phyloP scores from a whole-genome alignment of 53 echinoderm and acorn worm species.

The Paelopatides confundens region DNA sequence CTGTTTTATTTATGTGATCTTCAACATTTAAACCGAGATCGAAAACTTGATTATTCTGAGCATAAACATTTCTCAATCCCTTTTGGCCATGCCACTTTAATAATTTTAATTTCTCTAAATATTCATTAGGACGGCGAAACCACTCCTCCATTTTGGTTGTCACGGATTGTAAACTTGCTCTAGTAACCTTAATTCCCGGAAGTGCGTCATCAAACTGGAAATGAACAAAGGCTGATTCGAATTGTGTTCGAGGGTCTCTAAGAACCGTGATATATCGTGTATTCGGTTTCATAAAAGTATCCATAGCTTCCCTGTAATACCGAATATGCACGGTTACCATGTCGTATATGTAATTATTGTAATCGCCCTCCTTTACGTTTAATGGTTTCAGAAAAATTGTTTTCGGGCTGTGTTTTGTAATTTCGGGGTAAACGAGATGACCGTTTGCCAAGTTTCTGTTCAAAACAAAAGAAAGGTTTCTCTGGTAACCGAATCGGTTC shows the following conservation, averaged over 20 bases:
- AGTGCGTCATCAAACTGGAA: conserved; percentile 76
- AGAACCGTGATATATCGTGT: conserved; percentile 79
- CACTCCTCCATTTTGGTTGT: conserved; percentile 56
- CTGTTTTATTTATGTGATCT: conserved; percentile 60
- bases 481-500: conserved; percentile 71
- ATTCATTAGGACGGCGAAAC: conserved; percentile 59
- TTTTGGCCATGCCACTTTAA: conserved; percentile 63
- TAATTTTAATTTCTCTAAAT: conserved; percentile 63
- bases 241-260: conserved; percentile 80
- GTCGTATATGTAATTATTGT: conserved; percentile 62
- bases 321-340: conserved; percentile 77
- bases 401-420: conserved; percentile 56
- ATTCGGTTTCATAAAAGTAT: conserved; percentile 69
- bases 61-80: conserved; percentile 71
- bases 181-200: not conserved
- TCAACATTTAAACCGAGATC: conserved; percentile 77
- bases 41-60: conserved; percentile 82
- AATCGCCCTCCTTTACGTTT: conserved; percentile 32
- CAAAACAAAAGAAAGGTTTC: conserved; percentile 73
- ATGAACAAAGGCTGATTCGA: conserved; percentile 81
- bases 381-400: conserved; percentile 74
- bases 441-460: conserved; percentile 59
- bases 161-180: not conserved
- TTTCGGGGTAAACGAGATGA: conserved; percentile 60
- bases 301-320: conserved; percentile 71